Evolutionary conservation across 1,140 invertebrate species (phyloP), one percentile per base, ranked within the genome.

Genomic region (Paraescarpia echinospica): DNA sequence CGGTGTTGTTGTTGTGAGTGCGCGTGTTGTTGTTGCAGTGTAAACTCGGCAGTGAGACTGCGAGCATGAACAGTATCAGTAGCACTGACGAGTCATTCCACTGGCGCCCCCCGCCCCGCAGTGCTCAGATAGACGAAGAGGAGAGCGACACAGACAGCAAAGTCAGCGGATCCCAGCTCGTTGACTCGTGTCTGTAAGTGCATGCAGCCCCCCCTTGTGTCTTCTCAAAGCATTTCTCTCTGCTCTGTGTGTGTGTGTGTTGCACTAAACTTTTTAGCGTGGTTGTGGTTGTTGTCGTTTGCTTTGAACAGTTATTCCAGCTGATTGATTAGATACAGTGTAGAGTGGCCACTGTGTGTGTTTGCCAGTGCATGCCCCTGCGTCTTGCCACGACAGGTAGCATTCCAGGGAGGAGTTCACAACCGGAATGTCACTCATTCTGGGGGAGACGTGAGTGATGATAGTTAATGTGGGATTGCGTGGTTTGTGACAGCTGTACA

Each of bases 141-240:
- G 93, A 92, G 77, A 93, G 94, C 89, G 93, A 94, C 91, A 93
- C 94, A 93, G 94, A 94, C 51, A 92, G 91, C 93, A 95, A 92
- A 51, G 88, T 89, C 33, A 34, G 33, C n/a, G 92, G 94, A 92
- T 94, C 95, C 77, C 93, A 94, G 48, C 95, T 95, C 90, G 93
- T 95, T 92, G 95, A 95, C 92, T 95, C 95, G 5, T 95, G 95
- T 93, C 92, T 95, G 95, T 95, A 94, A 95, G 95, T 95, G 95
- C 94, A 77, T 77, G 59, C 59, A 77, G 12, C 59, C 59, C 9
- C 0, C 22, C 59, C 59, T 77, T 12, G 12, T 77, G 59, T 6
- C 59, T 77, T 77, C 59, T 77, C 59, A 77, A 77, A 77, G 59
- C 59, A 18, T 77, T 77, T 77, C 8, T 6, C 59, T 77, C 59